Conservation (phyloP, 1,140 invertebrate species). For the Drosophila parvula region DNA sequence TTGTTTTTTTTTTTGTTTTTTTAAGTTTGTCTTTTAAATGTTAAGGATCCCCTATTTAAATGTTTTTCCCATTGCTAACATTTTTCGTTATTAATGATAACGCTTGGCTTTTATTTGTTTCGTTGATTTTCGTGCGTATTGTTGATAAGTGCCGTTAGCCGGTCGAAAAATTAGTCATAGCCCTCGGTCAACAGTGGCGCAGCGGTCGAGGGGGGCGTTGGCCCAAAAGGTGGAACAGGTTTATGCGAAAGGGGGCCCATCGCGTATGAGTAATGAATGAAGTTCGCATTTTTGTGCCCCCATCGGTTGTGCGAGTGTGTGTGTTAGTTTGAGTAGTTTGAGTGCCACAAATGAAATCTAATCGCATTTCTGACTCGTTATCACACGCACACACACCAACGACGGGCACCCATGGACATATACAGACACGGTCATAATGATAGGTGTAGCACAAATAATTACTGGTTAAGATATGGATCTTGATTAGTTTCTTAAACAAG, state of each 20-base stretch:
- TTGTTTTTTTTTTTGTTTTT: constrained; percentile 1
- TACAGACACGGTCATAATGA: constrained; percentile 1
- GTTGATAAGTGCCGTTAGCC: constrained; percentile 47
- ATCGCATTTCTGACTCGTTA: constrained; percentile 68
- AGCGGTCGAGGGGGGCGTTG: constrained; percentile 20
- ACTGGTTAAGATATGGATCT: constrained; percentile 1
- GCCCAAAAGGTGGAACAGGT: constrained; percentile 43
- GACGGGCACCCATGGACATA: constrained; percentile 16
- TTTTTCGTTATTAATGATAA: constrained; percentile 32
- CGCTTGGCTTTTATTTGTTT: constrained; percentile 13
- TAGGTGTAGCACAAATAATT: background rate
- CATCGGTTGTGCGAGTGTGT: constrained; percentile 4
- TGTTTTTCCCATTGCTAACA: constrained; percentile 26
- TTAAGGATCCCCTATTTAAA: constrained; percentile 29
- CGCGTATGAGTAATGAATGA: constrained; percentile 57
- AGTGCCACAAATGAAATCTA: constrained; percentile 72
- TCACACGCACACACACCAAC: constrained; percentile 48
- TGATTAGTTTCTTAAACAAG: background rate
- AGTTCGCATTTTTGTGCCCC: constrained; percentile 51
- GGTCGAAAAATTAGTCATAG: constrained; percentile 48
- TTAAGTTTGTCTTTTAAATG: constrained; percentile 7
- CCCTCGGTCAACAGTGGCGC: constrained; percentile 10
- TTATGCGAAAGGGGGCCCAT: constrained; percentile 27
- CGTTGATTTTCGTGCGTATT: constrained; percentile 15
- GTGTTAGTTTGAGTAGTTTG: constrained; percentile 30